Conservation (phyloP, 2,888 invertebrate genomes). For the Lasioglossum figueresi region DNA sequence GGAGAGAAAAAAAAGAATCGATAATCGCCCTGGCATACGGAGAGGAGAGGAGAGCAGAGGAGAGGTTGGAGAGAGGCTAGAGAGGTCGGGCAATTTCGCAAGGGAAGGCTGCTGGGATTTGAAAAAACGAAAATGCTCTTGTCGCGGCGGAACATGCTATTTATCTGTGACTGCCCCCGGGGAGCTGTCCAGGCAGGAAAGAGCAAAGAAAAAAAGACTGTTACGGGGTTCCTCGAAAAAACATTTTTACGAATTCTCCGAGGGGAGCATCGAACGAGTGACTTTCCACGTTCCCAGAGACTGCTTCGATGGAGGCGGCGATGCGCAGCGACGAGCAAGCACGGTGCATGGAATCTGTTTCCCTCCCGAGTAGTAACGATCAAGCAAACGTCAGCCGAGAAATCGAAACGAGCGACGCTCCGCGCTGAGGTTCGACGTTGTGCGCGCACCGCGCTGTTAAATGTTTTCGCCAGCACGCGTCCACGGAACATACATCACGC, state of each 20-base stretch:
- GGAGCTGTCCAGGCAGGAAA: neutral
- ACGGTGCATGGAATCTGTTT: neutral
- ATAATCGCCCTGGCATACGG: neutral
- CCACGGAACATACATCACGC: neutral
- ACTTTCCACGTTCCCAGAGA: neutral
- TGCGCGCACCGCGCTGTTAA: neutral
- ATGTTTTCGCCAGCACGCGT: neutral
- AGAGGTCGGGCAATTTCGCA: neutral
- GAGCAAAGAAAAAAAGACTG: constrained; percentile 11
- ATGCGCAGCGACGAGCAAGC: neutral
- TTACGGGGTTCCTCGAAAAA: constrained; percentile 3
- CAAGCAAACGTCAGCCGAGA: constrained; percentile 40
- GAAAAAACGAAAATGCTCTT: constrained; percentile 26
- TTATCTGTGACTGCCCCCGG: constrained; percentile 36
- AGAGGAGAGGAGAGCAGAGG: neutral
- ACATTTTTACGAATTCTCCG: constrained; percentile 1
- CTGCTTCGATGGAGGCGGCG: neutral
- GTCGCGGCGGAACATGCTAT: constrained; percentile 33
- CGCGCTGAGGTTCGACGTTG: neutral
- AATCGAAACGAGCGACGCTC: constrained; percentile 17
- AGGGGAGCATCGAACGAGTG: neutral
- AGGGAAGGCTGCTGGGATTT: neutral
- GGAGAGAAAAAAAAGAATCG: constrained; percentile 20
- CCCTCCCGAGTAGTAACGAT: constrained; percentile 36
- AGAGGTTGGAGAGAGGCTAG: neutral